Base-by-base conservation (phyloP, 2,113 vertebrate species). In the Hirundichthys speculiger region DNA sequence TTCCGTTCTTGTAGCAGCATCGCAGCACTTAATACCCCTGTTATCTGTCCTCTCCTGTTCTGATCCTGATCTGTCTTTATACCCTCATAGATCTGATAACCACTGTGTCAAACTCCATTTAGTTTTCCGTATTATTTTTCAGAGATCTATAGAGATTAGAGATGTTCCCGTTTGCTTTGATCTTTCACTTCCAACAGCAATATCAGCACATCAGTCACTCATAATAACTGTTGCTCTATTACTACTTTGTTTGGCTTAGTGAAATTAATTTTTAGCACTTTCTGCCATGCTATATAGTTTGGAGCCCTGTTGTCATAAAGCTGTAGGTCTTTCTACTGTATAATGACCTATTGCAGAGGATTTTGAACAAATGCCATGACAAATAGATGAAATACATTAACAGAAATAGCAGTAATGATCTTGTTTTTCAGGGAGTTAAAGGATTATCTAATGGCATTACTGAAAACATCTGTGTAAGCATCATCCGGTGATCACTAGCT, bases 371-470 rank as follows among this genome's bases (percentile, higher is more conserved):
- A 77, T 74, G 75, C 85, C 83, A 84, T 73, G 65, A 56, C 75
- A 89, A 82, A 86, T 75, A 84, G 72, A 87, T 78, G 85, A 70
- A 78, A 86, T 83, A n/a, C n/a, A n/a, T n/a, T n/a, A n/a, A 59
- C 69, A 67, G 72, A 85, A 85, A 85, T 78, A 75, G 74, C 80
- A 74, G 74, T 84, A 89, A 88, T 80, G 83, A 86, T 90, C 67
- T 82, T 87, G 79, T 90, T 90, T 90, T 89, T 74, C 34, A 46
- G 77, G 63, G 82, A 86, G 76, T 91, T 88, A 84, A 83, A 74
- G 79, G 86, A 89, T 90, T 90, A 91, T 90, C 79, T 82, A 85
- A 79, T 73, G 73, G 86, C 59, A 84, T 89, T 89, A 89, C 74
- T 64, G 65, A 82, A 90, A 92, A 88, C 85, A 92, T 91, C 88